A percentile compares a stretch with the other conserved stretches of the same genome.
Conservation (phyloP, 2,113 vertebrate genomes). For the Xiphophorus couchianus region DNA sequence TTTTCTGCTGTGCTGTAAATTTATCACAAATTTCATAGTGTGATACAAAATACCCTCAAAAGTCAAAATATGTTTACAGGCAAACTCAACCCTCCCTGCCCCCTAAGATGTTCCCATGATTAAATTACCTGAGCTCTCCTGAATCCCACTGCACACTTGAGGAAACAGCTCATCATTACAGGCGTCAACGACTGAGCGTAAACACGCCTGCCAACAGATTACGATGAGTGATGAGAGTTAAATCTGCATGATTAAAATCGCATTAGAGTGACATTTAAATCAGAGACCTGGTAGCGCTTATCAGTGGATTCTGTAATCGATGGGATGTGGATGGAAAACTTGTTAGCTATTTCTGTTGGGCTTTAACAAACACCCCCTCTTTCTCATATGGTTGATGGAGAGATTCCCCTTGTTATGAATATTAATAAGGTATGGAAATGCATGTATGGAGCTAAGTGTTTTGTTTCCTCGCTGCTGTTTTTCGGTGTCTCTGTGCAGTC, state of each 20-base stretch:
- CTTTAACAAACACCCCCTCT: constrained; percentile 17
- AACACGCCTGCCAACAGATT: constrained; percentile 38
- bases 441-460: constrained; percentile 35
- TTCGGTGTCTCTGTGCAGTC: constrained; percentile 29
- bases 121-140: background rate
- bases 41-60: background rate
- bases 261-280: constrained; percentile 63
- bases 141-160: background rate
- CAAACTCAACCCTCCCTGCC: background rate
- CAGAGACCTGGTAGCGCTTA: constrained; percentile 28
- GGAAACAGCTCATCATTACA: constrained; percentile 22
- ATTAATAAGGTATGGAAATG: constrained; percentile 68
- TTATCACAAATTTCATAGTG: constrained; percentile 5
- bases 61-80: constrained; percentile 4
- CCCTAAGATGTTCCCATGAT: background rate
- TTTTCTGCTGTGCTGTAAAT: background rate
- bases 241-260: constrained; percentile 62
- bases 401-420: constrained; percentile 66
- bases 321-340: constrained; percentile 36
- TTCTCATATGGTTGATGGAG: constrained; percentile 15
- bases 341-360: constrained; percentile 14
- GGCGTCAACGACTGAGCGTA: constrained; percentile 2
- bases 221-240: constrained; percentile 64
- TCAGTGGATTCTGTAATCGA: constrained; percentile 34
- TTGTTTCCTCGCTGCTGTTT: constrained; percentile 40